Evolutionary conservation across 2,797 vertebrate species (phyloP), one percentile per base, ranked within the genome.

Genomic region (Takifugu ocellatus): DNA sequence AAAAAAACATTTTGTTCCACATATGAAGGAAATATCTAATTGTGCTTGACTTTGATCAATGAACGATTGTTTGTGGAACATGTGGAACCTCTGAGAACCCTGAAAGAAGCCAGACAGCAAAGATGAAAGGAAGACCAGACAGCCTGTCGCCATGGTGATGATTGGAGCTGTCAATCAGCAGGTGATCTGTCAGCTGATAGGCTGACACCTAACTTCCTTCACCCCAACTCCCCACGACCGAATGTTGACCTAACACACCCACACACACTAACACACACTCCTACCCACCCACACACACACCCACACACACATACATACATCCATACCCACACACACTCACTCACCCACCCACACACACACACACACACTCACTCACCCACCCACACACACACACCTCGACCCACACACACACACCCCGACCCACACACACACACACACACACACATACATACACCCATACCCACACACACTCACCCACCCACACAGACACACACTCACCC

Each of bases 101-200:
- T 17, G 45, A 17, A 5, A n/a, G 44, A 24, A 47, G 17, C 17
- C 17, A 21, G 25, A 16, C 49, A 51, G 25, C 2, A 27, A 27
- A 27, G 6, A 33, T 2, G 31, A 29, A 4, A 29, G 27, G 9
- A 2, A 33, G 31, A 10, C 3, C 51, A 7, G 29, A 24, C n/a
- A 15, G 31, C 17, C 33, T 53, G 51, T 61, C 50, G 29, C 71
- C 56, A 57, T 46, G 36, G 62, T 75, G 69, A 75, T 56, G 53
- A 69, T 66, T 59, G 66, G 56, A 59, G 56, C 56, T 69, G 59
- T 72, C 75, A 61, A 66, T 72, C 57, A 76, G 3, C 66, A 51
- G 51, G 54, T 73, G 55, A 73, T 73, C 73, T 25, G 36, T 68
- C 72, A 67, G 63, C 63, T 72, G 68, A 74, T 72, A 74, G 61